Evolutionary conservation across 92 coral and sea anemone species (phyloP), one percentile per base, ranked within the genome.

Genomic region (Actinostola sp.): DNA sequence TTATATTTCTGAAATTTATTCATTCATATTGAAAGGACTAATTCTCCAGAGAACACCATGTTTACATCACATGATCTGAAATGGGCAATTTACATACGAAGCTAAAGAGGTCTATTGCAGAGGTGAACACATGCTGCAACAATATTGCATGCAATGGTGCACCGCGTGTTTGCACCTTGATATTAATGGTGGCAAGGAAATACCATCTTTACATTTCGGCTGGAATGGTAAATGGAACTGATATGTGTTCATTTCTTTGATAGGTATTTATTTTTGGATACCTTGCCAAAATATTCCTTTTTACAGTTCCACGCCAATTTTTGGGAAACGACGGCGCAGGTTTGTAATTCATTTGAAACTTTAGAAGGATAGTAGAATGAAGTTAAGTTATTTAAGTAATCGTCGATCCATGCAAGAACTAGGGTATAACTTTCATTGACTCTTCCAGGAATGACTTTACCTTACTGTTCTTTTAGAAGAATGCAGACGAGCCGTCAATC

Each of bases 221-320:
- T 30, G 13, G 8, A 7, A 0, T 14, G n/a, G 32, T 34, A 5
- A 34, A 43, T 60, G 6, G 2, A 28, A 19, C 24, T 41, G 15
- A 53, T 19, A 62, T 67, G 61, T 71, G 24, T 80, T 36, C 42
- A 56, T 71, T 42, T 13, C 10, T 1, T 33, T 39, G 19, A 7
- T 21, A 63, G 63, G 27, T 8, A 4, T 29, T 57, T 30, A 30
- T 57, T 3, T 57, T 57, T 17, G 28, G 39, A 57, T 26, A 57
- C 39, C 39, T 57, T 12, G 63, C 63, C 25, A 57, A 57, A 26
- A 12, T 57, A 27, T 35, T 57, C 36, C 38, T 35, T 17, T 3
- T 57, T 26, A 12, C 36, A 27, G 39, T 29, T 21, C 63, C 63
- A 27, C 16, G 12, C 7, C 19, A 57, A 26, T 29, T 3, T 30